Evolutionary conservation across 2,888 invertebrate genomes (phyloP).

Genomic region (Erebia epiphron): DNA sequence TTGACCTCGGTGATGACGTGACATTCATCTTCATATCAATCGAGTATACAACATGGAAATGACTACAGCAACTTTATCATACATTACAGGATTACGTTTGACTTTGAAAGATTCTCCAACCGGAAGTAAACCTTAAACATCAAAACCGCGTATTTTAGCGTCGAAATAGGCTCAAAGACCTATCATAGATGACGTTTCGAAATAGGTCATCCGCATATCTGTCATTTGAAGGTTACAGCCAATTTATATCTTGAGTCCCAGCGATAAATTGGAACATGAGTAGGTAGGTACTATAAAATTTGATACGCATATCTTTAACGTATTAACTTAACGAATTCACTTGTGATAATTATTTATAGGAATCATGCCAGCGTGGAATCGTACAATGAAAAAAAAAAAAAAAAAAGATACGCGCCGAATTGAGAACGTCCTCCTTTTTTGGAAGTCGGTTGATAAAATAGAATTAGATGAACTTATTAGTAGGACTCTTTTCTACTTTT

Average conservation of each 20-base stretch:
- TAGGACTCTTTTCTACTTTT: no score
- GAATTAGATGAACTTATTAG: no score
- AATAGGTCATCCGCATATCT: conserved; percentile 9
- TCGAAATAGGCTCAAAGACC: neutral
- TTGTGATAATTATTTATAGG: conserved; percentile 8
- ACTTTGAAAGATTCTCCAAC: no score
- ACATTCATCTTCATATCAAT: no score
- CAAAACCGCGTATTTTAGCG: neutral
- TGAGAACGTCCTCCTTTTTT: no score
- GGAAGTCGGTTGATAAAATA: no score
- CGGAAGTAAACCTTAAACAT: no score
- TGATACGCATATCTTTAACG: conserved; percentile 3
- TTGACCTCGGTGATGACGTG: no score
- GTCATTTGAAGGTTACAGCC: conserved; percentile 9
- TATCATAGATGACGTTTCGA: neutral
- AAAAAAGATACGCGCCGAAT: no score
- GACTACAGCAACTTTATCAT: no score
- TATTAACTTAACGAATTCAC: conserved; percentile 14
- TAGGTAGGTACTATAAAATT: conserved; percentile 12
- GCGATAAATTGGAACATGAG: conserved; percentile 1
- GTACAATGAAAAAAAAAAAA: neutral
- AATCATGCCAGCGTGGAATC: neutral
- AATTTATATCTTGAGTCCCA: conserved; percentile 13
- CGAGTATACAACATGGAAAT: no score
- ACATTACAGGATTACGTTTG: no score